These are phyloP conservation scores for Steinernema khuongi DNA, from an alignment of 1,140 invertebrate genomes.

Conservation along the genomic window DNA sequence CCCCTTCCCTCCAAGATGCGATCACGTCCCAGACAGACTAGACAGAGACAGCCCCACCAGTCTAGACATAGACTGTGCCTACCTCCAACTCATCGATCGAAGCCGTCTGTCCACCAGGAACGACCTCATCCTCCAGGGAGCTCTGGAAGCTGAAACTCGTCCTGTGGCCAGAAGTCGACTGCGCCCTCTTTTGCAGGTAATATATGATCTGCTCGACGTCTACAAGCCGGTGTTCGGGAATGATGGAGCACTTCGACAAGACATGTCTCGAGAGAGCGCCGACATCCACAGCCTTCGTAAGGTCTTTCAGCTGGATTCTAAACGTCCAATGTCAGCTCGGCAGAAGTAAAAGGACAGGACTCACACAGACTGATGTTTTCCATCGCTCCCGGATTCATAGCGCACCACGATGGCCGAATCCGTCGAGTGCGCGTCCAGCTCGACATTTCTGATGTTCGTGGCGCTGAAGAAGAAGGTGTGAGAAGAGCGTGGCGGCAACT, in stretches of 20 bases:
- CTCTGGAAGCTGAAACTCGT: slow-evolving; percentile 2
- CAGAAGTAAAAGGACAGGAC: slow-evolving; percentile 15
- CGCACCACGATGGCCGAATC: slow-evolving; percentile 82
- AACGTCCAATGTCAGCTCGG: slow-evolving; percentile 37
- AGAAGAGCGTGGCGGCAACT: too few species aligned
- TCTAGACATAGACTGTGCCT: not conserved
- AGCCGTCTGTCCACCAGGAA: slow-evolving; percentile 8
- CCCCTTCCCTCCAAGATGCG: not conserved
- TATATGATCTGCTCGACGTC: slow-evolving; percentile 86
- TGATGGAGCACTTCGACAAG: slow-evolving; percentile 78
- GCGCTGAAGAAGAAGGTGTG: too few species aligned
- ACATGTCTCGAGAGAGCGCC: slow-evolving; percentile 75
- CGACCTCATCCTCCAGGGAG: not conserved
- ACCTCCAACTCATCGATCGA: not conserved
- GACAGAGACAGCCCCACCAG: slow-evolving; percentile 5
- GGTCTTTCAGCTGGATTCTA: slow-evolving; percentile 74
- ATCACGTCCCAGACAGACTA: not conserved
- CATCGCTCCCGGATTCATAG: slow-evolving; percentile 66
- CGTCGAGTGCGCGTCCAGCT: slow-evolving; percentile 80
- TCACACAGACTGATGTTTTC: slow-evolving; percentile 20
- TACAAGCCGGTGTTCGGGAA: slow-evolving; percentile 74
- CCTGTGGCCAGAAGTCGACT: slow-evolving; percentile 37
- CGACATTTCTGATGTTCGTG: slow-evolving; percentile 72
- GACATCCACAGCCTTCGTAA: slow-evolving; percentile 76
- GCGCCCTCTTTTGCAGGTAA: slow-evolving; percentile 78